Evolutionary conservation across 2,113 vertebrate genomes (phyloP).

Genomic region (Ploceus nigricollis): DNA sequence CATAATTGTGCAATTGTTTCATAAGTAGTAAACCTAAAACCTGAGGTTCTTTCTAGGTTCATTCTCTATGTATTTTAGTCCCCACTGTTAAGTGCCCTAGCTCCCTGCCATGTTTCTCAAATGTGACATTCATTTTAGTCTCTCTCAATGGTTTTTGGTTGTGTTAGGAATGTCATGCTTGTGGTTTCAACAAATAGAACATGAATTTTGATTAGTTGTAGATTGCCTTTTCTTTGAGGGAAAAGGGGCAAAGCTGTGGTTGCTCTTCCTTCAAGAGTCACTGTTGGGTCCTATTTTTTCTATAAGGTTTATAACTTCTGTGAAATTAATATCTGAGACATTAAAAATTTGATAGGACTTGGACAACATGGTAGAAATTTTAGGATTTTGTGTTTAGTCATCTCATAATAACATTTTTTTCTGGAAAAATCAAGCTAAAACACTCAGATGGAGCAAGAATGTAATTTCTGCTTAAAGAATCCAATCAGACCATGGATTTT

Average conservation of each 20-base stretch:
- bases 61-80: background rate
- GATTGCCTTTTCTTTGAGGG: background rate
- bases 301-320: background rate
- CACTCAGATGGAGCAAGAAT: background rate
- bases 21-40: background rate
- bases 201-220: background rate
- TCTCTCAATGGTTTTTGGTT: background rate
- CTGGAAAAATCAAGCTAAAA: background rate
- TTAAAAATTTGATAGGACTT: background rate
- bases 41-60: background rate
- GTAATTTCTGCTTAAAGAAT: conserved; percentile 29
- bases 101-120: background rate
- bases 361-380: background rate
- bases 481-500: background rate
- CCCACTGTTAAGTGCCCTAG: background rate
- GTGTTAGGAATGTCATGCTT: rapidly evolving
- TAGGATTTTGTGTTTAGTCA: background rate
- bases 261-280: background rate
- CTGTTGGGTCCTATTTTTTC: background rate
- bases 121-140: background rate
- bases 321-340: background rate
- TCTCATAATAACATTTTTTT: background rate
- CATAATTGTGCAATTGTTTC: background rate
- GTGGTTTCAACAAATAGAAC: background rate
- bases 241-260: background rate